These are phyloP conservation scores for Brachionus calyciflorus DNA, from an alignment of 1,140 invertebrate genomes.

Conservation along the genomic window DNA sequence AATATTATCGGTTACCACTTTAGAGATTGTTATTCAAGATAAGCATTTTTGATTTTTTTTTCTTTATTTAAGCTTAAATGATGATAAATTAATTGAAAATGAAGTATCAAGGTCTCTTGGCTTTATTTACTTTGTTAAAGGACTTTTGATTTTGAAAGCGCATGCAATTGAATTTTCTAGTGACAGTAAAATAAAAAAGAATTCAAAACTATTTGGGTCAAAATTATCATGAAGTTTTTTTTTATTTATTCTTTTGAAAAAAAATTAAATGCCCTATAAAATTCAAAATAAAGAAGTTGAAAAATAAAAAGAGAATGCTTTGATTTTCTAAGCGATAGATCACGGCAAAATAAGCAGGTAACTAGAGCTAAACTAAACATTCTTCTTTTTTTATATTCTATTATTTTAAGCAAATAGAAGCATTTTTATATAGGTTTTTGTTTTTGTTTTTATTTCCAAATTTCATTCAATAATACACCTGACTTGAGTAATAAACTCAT, in stretches of 20 bases:
- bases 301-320: slow-evolving; percentile 34
- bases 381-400: no score
- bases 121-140: no score
- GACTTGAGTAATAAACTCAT: not conserved
- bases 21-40: no score
- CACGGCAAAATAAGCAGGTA: slow-evolving; percentile 24
- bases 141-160: no score
- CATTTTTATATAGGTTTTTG: no score
- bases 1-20: no score
- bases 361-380: slow-evolving; percentile 39
- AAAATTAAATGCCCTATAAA: slow-evolving; percentile 37
- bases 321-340: slow-evolving; percentile 21
- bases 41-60: not conserved
- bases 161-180: slow-evolving; percentile 32
- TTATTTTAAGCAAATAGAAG: no score
- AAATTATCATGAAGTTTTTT: slow-evolving; percentile 37
- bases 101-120: not conserved
- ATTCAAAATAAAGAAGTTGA: no score
- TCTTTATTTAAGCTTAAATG: slow-evolving; percentile 10
- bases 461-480: slow-evolving; percentile 13
- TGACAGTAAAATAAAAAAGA: slow-evolving; percentile 15
- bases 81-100: slow-evolving; percentile 5
- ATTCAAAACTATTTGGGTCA: slow-evolving; percentile 9
- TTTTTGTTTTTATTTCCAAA: not conserved
- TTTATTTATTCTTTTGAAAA: not conserved